These are phyloP conservation scores for Eupsittula cactorum DNA, from an alignment of 2,113 vertebrate species.

Conservation along the genomic window DNA sequence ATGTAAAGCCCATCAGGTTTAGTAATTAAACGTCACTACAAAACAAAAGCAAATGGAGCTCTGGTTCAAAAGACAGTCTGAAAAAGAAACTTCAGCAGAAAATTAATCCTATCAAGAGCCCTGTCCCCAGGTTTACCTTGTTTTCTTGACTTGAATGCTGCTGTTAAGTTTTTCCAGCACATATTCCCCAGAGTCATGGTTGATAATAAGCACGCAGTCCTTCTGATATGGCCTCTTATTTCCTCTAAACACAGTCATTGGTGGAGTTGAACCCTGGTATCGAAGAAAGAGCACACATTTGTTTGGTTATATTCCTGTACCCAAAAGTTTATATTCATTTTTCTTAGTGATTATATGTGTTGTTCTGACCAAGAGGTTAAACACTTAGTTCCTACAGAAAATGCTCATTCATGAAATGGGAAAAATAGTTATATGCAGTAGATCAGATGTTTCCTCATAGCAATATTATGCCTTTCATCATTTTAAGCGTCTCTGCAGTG, in stretches of 20 bases:
- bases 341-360: background rate
- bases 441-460: background rate
- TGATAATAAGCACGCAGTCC: slow-evolving; percentile 98
- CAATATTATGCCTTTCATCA: slow-evolving; percentile 14
- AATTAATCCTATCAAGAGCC: background rate
- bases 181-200: slow-evolving; percentile 96
- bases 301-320: background rate
- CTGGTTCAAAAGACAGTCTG: background rate
- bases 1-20: background rate
- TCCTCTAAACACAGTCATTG: slow-evolving; percentile 98
- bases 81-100: background rate
- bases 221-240: slow-evolving; percentile 98
- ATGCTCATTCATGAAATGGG: background rate
- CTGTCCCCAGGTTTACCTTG: slow-evolving; percentile 81
- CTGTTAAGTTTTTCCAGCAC: slow-evolving; percentile 96
- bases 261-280: slow-evolving; percentile 92
- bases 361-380: background rate
- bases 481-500: background rate
- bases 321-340: background rate
- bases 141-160: slow-evolving; percentile 99
- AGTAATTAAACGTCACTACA: background rate
- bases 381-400: background rate
- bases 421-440: background rate
- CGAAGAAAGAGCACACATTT: slow-evolving; percentile 19
- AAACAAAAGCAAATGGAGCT: background rate